Percentiles rank a stretch among this genome's conserved stretches.
Evolutionary conservation across 2,888 invertebrate genomes (phyloP).

Genomic region (Palloptera scutellata): DNA sequence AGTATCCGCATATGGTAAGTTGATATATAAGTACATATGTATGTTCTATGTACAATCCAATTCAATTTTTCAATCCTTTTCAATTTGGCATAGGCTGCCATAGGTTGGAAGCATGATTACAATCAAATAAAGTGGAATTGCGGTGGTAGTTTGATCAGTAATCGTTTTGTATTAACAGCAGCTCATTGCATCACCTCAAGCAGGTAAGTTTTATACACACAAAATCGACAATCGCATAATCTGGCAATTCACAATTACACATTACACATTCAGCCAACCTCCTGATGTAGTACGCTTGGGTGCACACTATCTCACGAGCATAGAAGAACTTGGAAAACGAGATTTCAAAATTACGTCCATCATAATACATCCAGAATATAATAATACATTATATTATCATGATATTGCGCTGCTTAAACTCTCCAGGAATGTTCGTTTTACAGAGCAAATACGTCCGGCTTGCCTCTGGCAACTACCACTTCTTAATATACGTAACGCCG

Average conservation of each 20-base stretch:
- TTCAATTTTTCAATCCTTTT: too few species aligned
- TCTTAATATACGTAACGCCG: constrained; percentile 45
- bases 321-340: constrained; percentile 31
- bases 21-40: too few species aligned
- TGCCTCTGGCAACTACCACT: constrained; percentile 61
- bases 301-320: constrained; percentile 63
- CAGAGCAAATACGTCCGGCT: constrained; percentile 57
- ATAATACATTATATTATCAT: constrained; percentile 66
- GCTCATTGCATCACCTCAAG: constrained; percentile 35
- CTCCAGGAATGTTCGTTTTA: constrained; percentile 48
- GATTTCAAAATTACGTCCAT: constrained; percentile 64
- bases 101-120: constrained; percentile 30
- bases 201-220: constrained; percentile 29
- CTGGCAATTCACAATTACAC: neutral
- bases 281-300: constrained; percentile 67
- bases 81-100: constrained; percentile 23
- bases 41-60: too few species aligned
- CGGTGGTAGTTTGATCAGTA: constrained; percentile 32
- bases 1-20: constrained; percentile 34
- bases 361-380: constrained; percentile 67
- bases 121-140: constrained; percentile 26
- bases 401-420: constrained; percentile 70
- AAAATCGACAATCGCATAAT: neutral
- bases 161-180: constrained; percentile 32
- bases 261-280: constrained; percentile 56